phyloP scores from a whole-genome alignment of 53 echinoderm and acorn worm species.

The Astropecten irregularis region DNA sequence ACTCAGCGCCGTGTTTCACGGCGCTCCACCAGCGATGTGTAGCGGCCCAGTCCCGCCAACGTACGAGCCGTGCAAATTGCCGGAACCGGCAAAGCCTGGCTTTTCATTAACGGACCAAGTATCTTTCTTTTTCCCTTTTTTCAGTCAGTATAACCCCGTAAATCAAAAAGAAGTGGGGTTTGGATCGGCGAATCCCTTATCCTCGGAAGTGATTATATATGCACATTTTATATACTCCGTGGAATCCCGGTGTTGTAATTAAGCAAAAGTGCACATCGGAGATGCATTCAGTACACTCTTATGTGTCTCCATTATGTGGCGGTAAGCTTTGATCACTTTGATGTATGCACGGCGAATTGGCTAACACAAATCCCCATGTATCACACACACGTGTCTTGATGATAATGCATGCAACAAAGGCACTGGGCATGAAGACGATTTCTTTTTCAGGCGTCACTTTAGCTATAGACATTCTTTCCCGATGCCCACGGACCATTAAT shows the following conservation, averaged over 20 bases:
- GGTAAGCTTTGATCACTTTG: constrained; percentile 17
- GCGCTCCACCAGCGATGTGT: constrained; percentile 34
- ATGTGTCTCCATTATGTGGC: background rate
- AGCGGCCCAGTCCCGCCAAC: constrained; percentile 27
- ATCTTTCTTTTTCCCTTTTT: background rate
- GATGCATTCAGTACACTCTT: too few species aligned
- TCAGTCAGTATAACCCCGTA: background rate
- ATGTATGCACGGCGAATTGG: background rate
- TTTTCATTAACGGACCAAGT: constrained; percentile 44
- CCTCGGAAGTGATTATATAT: constrained; percentile 53
- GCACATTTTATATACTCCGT: constrained; percentile 14
- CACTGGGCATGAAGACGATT: background rate
- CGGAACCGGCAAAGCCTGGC: constrained; percentile 20
- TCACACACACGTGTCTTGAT: constrained; percentile 5
- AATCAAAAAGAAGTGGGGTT: constrained; percentile 14
- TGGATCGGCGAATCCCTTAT: constrained; percentile 14
- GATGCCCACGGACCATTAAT: too few species aligned
- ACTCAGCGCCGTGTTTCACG: constrained; percentile 25
- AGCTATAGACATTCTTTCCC: too few species aligned
- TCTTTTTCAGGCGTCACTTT: background rate
- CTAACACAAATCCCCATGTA: background rate
- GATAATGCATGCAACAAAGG: too few species aligned
- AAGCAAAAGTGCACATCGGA: constrained; percentile 32
- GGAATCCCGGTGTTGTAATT: constrained; percentile 23
- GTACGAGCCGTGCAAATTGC: constrained; percentile 45